Conservation (phyloP, 30 jellyfish, hydroid and myxozoan species). For the Cassiopea xamachana region DNA sequence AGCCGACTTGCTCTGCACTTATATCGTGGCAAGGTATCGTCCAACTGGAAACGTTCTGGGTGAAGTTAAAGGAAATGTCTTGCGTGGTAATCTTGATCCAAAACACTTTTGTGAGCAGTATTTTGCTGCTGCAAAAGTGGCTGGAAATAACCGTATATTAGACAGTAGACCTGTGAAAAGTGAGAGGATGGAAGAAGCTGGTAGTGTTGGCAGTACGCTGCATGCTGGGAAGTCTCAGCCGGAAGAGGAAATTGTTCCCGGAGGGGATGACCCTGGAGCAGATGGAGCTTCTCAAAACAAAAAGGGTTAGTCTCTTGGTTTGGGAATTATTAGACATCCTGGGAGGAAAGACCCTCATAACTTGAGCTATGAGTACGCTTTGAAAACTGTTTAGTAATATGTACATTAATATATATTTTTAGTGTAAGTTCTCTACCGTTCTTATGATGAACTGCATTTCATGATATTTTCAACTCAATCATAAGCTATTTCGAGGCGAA, state of each 20-base stretch:
- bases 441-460: too few species aligned
- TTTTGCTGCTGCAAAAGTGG: conserved; percentile 62
- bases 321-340: neutral
- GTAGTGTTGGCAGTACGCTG: conserved; percentile 41
- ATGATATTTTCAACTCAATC: too few species aligned
- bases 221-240: conserved; percentile 67
- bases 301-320: conserved; percentile 43
- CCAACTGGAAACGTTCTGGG: conserved; percentile 84
- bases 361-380: too few species aligned
- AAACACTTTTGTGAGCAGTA: conserved; percentile 68
- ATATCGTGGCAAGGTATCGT: conserved; percentile 71
- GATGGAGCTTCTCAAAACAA: conserved; percentile 82
- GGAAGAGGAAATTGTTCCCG: conserved; percentile 50
- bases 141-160: conserved; percentile 31
- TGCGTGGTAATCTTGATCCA: conserved; percentile 47
- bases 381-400: too few species aligned
- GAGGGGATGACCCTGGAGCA: conserved; percentile 79
- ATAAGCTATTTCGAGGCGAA: too few species aligned
- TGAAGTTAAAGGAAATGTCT: conserved; percentile 60
- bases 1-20: conserved; percentile 75
- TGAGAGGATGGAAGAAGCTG: conserved; percentile 61
- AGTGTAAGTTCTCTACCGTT: too few species aligned
- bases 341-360: too few species aligned
- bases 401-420: too few species aligned
- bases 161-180: conserved; percentile 47